Conservation (phyloP, 2,113 vertebrate genomes). For the Mustela lutreola region DNA sequence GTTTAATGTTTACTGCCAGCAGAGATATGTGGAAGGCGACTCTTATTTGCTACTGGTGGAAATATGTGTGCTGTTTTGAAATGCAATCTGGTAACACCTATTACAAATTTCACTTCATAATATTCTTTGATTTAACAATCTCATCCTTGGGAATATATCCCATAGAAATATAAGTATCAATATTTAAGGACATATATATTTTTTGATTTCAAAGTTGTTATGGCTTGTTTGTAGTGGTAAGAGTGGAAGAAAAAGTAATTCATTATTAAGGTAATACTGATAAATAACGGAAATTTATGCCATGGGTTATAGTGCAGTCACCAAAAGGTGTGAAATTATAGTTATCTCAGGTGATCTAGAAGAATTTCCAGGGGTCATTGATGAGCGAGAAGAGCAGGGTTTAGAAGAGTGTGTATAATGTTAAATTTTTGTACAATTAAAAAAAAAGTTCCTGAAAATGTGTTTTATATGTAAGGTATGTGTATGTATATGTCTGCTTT, state of each 20-base stretch:
- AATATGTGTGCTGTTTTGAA: background rate
- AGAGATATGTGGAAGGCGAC: background rate
- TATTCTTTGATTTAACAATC: background rate
- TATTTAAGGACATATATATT: background rate
- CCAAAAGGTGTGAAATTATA: background rate
- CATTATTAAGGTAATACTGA: background rate
- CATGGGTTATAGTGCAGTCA: background rate
- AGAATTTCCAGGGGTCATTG: background rate
- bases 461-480: background rate
- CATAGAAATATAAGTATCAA: background rate
- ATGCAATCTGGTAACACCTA: background rate
- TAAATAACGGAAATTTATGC: background rate
- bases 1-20: background rate
- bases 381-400: background rate
- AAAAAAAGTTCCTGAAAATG: background rate
- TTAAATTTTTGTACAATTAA: background rate
- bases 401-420: background rate
- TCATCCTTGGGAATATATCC: background rate
- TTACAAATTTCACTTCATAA: background rate
- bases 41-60: background rate
- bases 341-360: background rate
- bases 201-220: background rate
- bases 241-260: background rate
- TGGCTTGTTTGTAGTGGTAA: background rate
- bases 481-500: background rate